phyloP scores from a whole-genome alignment of 2,888 invertebrate species.

The Diloba caeruleocephala region DNA sequence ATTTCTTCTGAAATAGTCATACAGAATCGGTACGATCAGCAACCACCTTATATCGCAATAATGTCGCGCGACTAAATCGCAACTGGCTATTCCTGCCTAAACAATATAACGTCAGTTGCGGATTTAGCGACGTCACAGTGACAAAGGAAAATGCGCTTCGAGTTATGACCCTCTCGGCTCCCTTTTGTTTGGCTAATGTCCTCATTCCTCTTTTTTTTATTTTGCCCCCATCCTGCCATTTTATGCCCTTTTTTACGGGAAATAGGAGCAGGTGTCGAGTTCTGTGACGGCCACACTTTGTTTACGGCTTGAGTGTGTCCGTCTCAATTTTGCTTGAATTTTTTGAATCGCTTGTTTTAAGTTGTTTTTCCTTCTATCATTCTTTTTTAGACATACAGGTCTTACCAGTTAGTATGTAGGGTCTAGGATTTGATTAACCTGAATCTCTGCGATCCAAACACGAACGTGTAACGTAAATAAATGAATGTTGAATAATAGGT shows the following conservation, averaged over 20 bases:
- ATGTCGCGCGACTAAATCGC: slow-evolving; percentile 36
- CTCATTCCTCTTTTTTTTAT: slow-evolving; percentile 64
- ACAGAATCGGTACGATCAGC: neutral
- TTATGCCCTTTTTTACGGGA: slow-evolving; percentile 63
- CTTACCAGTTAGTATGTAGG: slow-evolving; percentile 11
- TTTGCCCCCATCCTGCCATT: slow-evolving; percentile 61
- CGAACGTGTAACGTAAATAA: too few relatives aligned
- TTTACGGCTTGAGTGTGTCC: slow-evolving; percentile 64
- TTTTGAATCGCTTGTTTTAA: slow-evolving; percentile 52
- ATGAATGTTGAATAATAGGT: too few relatives aligned
- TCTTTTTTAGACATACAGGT: slow-evolving; percentile 25
- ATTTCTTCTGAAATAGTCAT: too few relatives aligned
- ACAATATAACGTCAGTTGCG: slow-evolving; percentile 75
- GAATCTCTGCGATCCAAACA: too few relatives aligned
- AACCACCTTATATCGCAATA: neutral
- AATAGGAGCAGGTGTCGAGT: slow-evolving; percentile 72
- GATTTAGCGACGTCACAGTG: slow-evolving; percentile 80
- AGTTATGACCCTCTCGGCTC: slow-evolving; percentile 82
- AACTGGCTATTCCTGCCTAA: slow-evolving; percentile 59
- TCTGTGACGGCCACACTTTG: slow-evolving; percentile 69
- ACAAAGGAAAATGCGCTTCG: slow-evolving; percentile 82
- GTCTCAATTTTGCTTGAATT: slow-evolving; percentile 63
- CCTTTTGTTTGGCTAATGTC: slow-evolving; percentile 83
- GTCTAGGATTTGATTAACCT: slow-evolving; percentile 36
- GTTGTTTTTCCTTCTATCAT: slow-evolving; percentile 13